These are phyloP conservation scores for Synanthedon andrenaeformis DNA, from an alignment of 2,888 invertebrate species.

Conservation along the genomic window DNA sequence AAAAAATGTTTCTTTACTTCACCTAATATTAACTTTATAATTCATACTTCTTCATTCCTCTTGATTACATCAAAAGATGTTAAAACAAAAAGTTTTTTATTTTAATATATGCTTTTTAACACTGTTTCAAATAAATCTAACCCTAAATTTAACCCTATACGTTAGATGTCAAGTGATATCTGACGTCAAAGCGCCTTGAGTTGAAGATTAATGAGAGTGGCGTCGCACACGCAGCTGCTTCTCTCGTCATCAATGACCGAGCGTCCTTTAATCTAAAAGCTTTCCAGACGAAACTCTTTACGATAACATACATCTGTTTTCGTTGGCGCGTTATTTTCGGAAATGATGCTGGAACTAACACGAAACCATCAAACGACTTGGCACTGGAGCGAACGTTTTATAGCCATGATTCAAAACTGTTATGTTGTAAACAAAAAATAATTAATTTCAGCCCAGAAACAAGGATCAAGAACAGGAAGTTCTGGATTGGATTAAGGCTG, in stretches of 20 bases:
- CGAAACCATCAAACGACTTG: constrained; percentile 51
- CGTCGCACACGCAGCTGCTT: constrained; percentile 7
- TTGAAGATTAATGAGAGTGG: constrained; percentile 6
- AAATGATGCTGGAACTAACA: constrained; percentile 57
- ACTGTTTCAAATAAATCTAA: no score
- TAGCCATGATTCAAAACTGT: constrained; percentile 51
- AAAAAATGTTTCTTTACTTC: background rate
- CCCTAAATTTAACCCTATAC: background rate
- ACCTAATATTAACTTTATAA: background rate
- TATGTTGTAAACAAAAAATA: constrained; percentile 12
- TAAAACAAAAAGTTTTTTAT: constrained; percentile 2
- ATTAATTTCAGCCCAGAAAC: constrained; percentile 76
- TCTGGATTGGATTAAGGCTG: constrained; percentile 88
- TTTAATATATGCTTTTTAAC: constrained; percentile 2
- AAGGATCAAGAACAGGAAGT: constrained; percentile 93
- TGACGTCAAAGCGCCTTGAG: constrained; percentile 8
- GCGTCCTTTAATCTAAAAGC: constrained; percentile 22
- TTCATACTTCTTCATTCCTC: background rate
- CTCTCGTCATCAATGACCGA: constrained; percentile 9
- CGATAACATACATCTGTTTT: constrained; percentile 36
- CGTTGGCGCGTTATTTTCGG: constrained; percentile 54
- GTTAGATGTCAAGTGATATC: constrained; percentile 3
- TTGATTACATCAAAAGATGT: constrained; percentile 2
- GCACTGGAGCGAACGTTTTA: constrained; percentile 62
- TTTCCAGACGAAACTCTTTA: constrained; percentile 32